Conservation (phyloP, 2,797 vertebrate species). For the Urocyon cinereoargenteus region DNA sequence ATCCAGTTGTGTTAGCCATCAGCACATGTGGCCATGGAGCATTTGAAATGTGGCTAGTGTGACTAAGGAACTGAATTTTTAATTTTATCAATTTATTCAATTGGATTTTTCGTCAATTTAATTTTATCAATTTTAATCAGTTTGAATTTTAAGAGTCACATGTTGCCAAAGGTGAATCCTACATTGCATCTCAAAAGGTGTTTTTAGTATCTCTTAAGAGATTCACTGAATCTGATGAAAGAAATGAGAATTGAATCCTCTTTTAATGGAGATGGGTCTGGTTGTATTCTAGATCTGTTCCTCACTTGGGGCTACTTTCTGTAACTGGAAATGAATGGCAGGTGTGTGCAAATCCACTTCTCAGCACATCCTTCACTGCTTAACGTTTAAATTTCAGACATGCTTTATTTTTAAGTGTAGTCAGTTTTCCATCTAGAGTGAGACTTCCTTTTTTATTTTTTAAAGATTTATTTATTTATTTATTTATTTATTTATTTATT, state of each 20-base stretch:
- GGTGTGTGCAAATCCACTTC: not conserved
- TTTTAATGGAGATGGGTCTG: not conserved
- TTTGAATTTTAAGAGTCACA: not conserved
- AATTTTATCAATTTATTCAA: not conserved
- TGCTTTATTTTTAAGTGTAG: not conserved
- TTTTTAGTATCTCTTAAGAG: constrained; percentile 8
- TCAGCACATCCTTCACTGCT: not conserved
- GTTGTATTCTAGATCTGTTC: not conserved
- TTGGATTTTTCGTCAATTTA: too few relatives aligned
- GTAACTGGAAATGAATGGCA: not conserved
- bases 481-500: too few relatives aligned
- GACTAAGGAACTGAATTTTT: not conserved
- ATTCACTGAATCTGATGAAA: not conserved
- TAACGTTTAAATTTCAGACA: not conserved
- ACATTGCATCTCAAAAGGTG: not conserved
- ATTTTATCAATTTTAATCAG: not conserved
- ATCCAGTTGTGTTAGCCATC: rapidly evolving
- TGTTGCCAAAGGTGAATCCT: not conserved
- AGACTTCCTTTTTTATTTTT: too few relatives aligned
- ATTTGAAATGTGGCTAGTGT: not conserved
- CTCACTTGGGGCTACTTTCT: not conserved
- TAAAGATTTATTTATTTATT: too few relatives aligned
- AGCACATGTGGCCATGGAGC: not conserved
- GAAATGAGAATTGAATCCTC: not conserved
- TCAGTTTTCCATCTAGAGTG: not conserved